Conservation (phyloP, 2,888 invertebrate species). For the Nemotelus nigrinus region DNA sequence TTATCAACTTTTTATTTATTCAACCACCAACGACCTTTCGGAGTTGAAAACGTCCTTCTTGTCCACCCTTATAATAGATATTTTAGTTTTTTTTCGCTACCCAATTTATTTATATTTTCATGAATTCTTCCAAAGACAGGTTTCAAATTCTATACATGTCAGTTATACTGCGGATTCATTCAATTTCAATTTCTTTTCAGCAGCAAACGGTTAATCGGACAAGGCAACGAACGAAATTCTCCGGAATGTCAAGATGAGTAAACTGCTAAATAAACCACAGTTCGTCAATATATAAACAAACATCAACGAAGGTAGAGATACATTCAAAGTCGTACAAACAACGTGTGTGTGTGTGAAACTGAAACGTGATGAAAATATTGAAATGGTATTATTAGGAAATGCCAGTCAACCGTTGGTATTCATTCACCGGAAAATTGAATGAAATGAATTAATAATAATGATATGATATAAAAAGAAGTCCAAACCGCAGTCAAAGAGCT, state of each 20-base stretch:
- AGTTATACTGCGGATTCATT: not conserved
- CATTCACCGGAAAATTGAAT: slow-evolving; percentile 40
- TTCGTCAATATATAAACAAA: too few relatives aligned
- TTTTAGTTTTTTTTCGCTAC: too few relatives aligned
- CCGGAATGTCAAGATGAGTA: not conserved
- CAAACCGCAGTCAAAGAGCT: not conserved
- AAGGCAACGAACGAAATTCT: not conserved
- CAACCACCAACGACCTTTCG: too few relatives aligned
- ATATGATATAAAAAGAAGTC: slow-evolving; percentile 1
- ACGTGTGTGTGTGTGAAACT: slow-evolving; percentile 23
- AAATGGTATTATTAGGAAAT: slow-evolving; percentile 38
- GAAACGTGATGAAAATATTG: slow-evolving; percentile 26
- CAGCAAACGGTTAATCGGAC: not conserved
- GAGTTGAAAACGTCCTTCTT: too few relatives aligned
- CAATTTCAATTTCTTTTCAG: not conserved
- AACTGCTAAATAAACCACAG: too few relatives aligned
- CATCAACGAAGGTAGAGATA: too few relatives aligned
- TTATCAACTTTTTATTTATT: too few relatives aligned
- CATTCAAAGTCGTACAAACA: too few relatives aligned
- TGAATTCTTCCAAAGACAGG: too few relatives aligned
- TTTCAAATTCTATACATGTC: too few relatives aligned
- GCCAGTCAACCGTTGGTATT: slow-evolving; percentile 34
- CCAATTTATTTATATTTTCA: too few relatives aligned
- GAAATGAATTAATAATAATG: slow-evolving; percentile 26
- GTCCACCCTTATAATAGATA: too few relatives aligned